Evolutionary conservation across 2,113 vertebrate species (phyloP).

Genomic region (Alligator sinensis): DNA sequence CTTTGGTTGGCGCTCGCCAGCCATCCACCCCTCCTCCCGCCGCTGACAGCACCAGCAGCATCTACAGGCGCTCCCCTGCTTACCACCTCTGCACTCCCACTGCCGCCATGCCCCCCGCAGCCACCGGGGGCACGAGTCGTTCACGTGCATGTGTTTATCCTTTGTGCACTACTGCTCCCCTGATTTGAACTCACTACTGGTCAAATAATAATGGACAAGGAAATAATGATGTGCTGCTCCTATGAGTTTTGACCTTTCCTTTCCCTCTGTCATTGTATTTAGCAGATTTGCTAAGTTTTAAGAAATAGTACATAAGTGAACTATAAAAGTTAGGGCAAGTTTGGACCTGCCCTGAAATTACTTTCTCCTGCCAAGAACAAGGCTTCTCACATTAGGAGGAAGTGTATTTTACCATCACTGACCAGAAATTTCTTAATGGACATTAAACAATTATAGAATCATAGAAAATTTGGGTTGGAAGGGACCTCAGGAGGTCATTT

Average conservation of each 20-base stretch:
- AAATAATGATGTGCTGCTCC: background rate
- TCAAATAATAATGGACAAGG: background rate
- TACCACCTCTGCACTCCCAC: no score
- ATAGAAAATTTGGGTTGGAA: no score
- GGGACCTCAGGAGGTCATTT: no score
- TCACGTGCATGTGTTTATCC: background rate
- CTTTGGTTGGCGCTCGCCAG: no score
- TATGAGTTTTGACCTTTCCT: rapidly evolving
- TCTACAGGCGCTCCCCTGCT: no score
- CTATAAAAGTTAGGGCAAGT: background rate
- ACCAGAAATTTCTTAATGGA: background rate
- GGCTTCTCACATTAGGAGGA: background rate
- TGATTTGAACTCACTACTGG: background rate
- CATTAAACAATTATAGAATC: no score
- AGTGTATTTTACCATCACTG: background rate
- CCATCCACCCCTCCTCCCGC: no score
- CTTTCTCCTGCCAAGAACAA: background rate
- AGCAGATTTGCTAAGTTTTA: background rate
- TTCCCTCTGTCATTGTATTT: rapidly evolving
- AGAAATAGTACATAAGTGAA: rapidly evolving
- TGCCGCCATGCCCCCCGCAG: no score
- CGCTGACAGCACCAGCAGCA: no score
- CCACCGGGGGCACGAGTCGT: no score
- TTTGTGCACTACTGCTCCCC: conserved; percentile 1
- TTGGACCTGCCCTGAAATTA: rapidly evolving